These are phyloP conservation scores for Macrosiphum euphorbiae DNA, from an alignment of 2,888 invertebrate species.

Conservation along the genomic window DNA sequence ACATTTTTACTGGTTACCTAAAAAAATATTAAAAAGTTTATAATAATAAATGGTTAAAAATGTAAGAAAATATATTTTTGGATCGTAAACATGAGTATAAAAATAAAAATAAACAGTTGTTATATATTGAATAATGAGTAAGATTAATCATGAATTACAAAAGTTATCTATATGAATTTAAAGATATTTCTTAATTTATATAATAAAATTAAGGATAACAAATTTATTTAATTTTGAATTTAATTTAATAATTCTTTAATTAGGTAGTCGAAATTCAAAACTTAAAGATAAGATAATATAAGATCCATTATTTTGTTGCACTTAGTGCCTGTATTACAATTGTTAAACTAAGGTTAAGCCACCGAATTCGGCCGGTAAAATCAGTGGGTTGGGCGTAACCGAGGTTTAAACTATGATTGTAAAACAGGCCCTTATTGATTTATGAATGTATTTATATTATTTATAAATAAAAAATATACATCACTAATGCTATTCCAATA, in stretches of 20 bases:
- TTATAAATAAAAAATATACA: neutral
- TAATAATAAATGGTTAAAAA: neutral
- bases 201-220: neutral
- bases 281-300: neutral
- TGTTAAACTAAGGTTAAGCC: too few species aligned
- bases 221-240: neutral
- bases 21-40: neutral
- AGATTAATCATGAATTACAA: neutral
- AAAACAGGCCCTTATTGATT: too few species aligned
- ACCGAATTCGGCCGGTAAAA: too few species aligned
- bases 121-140: neutral
- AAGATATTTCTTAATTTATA: neutral
- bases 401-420: too few species aligned
- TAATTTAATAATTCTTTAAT: neutral
- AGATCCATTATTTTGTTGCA: neutral
- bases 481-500: neutral
- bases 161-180: neutral
- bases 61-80: neutral
- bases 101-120: neutral
- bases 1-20: slow-evolving; percentile 29
- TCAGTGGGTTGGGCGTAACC: too few species aligned
- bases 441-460: neutral
- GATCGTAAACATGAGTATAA: neutral
- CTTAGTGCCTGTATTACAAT: too few species aligned
- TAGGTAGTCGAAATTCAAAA: neutral